Evolutionary conservation across 1,140 invertebrate genomes (phyloP), one percentile per base, ranked within the genome.

Genomic region (Pogonomyrmex barbatus): DNA sequence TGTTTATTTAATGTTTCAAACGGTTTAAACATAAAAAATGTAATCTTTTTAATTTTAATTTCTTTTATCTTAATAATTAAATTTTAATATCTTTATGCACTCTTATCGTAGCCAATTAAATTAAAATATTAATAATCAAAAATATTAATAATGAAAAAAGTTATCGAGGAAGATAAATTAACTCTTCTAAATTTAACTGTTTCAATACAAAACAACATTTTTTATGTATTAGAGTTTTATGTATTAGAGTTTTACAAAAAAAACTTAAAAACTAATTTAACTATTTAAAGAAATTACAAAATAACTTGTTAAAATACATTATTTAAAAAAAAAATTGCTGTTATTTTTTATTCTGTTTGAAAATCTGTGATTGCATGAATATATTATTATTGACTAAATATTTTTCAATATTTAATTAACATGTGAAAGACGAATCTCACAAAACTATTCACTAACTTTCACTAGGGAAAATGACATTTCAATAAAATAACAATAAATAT

Each of bases 121-220:
- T 30, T 42, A 3, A 75, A 36, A n/a, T 39, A n/a, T 56, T 36
- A 73, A 42, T 39, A n/a, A 73, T 73, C 8, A 56, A 56, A 56
- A 6, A n/a, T 56, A 56, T 2, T n/a, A 2, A 56, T n/a, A n/a
- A 1, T 8, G n/a, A n/a, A 56, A 6, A 60, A 24, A 24, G 24
- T 24, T 24, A 0, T 24, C 24, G 24, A 24, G 24, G 56, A 3
- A 30, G 9, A 58, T 58, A 14, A 24, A 58, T 9, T n/a, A 60
- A 60, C 8, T 60, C 54, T 0, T 56, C 24, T 60, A 60, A 60
- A 60, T 24, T 60, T 60, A 60, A 60, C 9, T 9, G 4, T 12
- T 60, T 60, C 30, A 3, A 60, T 4, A 24, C 58, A 9, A 60
- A 33, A 30, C 10, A 10, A 60, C 56, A 4, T 60, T 60, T 60